Base-by-base conservation (phyloP, 2,888 invertebrate genomes). In the Cancer borealis region DNA sequence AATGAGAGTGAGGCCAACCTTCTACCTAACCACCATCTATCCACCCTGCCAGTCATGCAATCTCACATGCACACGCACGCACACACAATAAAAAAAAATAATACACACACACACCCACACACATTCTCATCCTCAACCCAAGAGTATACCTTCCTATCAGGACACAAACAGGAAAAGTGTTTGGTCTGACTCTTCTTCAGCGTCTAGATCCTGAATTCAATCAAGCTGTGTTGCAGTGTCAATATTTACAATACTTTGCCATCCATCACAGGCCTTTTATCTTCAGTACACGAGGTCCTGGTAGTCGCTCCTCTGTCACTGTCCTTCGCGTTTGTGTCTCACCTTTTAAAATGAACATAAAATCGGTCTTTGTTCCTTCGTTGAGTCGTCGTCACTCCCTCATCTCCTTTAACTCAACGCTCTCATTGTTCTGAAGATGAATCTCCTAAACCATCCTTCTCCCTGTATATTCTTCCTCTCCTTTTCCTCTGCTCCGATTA, bases 261-360 rank as follows among this genome's bases (percentile, higher is more conserved):
- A 26, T 79, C 79, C 30, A 79, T 79, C 79, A 79, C 79, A 79
- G 79, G 79, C 79, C 79, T 79, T 79, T 79, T 79, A 79, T 79
- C 79, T 79, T 30, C 79, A 12, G 30, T 79, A 79, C 79, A 79
- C 79, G 79, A 30, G 26, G 79, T 79, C 79, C 79, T 12, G 79
- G 79, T 79, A 26, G 79, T 79, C 3, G 79, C 79, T 79, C 30
- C 79, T 79, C 79, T 79, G 79, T 79, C 79, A 79, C 30, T 79
- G 79, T 79, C 79, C 79, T 66, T 79, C 79, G 79, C 26, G 79
- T 79, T 79, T 30, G 79, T 79, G 30, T 79, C 79, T 10, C 30
- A 79, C 30, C 79, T 79, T 79, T 79, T 79, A 79, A 79, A 79
- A 79, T 30, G 30, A 79, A 79, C 79, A 79, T 79, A 79, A 79